These are phyloP conservation scores for Drosophila lacicola DNA, from an alignment of 2,888 invertebrate species.

Conservation along the genomic window DNA sequence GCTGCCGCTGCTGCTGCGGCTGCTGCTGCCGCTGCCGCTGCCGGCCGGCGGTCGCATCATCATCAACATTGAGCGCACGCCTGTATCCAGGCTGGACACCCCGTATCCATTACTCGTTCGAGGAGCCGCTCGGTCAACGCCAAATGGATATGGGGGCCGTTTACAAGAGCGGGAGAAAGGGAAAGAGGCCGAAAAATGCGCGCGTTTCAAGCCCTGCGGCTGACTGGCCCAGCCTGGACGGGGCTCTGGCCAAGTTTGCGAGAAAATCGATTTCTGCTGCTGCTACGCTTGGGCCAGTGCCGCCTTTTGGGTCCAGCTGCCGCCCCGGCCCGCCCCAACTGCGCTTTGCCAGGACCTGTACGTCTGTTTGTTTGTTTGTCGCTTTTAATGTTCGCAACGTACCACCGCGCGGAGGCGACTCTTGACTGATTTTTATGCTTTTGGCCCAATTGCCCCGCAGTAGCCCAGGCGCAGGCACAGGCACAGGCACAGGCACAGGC, in stretches of 20 bases:
- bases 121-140: slow-evolving; percentile 24
- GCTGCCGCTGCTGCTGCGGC: slow-evolving; percentile 27
- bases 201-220: slow-evolving; percentile 69
- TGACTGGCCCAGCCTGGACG: slow-evolving; percentile 2
- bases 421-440: slow-evolving; percentile 81
- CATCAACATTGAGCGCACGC: slow-evolving; percentile 35
- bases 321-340: background rate
- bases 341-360: slow-evolving; percentile 41
- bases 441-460: slow-evolving; percentile 80
- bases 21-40: background rate
- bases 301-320: slow-evolving; percentile 16
- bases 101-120: slow-evolving; percentile 52
- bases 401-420: slow-evolving; percentile 60
- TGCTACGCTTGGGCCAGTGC: slow-evolving; percentile 54
- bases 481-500: background rate
- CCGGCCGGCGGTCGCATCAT: slow-evolving; percentile 30
- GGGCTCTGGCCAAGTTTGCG: slow-evolving; percentile 70
- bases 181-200: slow-evolving; percentile 46
- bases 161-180: background rate
- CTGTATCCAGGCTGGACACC: background rate
- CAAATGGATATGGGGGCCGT: slow-evolving; percentile 27
- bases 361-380: slow-evolving; percentile 78
- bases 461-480: slow-evolving; percentile 44
- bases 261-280: slow-evolving; percentile 74
- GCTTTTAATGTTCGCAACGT: slow-evolving; percentile 74